Percentiles rank a stretch among this genome's conserved stretches.
Conservation (phyloP, 1,140 invertebrate species). For the Carcinoscorpius rotundicauda region DNA sequence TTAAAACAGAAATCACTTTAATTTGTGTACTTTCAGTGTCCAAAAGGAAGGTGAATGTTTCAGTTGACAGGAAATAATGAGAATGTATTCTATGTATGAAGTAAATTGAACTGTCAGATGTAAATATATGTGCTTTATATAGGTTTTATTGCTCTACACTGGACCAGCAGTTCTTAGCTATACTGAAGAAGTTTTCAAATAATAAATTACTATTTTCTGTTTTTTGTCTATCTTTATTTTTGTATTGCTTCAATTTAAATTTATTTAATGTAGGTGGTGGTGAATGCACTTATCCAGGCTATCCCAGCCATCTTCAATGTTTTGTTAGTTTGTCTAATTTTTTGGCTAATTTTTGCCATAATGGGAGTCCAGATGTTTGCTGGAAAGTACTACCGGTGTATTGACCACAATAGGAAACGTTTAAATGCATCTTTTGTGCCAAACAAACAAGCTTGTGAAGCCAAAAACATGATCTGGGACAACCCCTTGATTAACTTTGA, state of each 20-base stretch:
- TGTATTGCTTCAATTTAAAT: no score
- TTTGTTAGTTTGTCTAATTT: slow-evolving; percentile 74
- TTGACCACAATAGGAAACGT: slow-evolving; percentile 58
- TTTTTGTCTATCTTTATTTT: slow-evolving; percentile 15
- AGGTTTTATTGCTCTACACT: no score
- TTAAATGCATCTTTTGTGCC: slow-evolving; percentile 75
- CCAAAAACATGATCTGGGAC: slow-evolving; percentile 85
- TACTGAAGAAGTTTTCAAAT: no score
- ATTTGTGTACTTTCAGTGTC: no score
- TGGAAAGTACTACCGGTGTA: slow-evolving; percentile 85
- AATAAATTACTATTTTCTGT: no score
- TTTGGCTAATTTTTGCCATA: slow-evolving; percentile 85
- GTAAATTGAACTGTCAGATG: no score
- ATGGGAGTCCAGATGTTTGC: slow-evolving; percentile 81
- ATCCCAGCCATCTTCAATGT: slow-evolving; percentile 95
- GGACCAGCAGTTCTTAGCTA: no score
- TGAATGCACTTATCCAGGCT: slow-evolving; percentile 86
- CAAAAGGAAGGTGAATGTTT: no score
- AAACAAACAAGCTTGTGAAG: slow-evolving; percentile 63
- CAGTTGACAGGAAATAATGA: no score
- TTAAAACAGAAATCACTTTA: no score
- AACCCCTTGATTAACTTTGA: slow-evolving; percentile 98
- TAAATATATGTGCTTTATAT: no score
- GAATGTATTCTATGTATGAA: no score
- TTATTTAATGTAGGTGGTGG: slow-evolving; percentile 57